Evolutionary conservation across 1,140 invertebrate genomes (phyloP), one percentile per base, ranked within the genome.

Genomic region (Lamellibrachia luymesi): DNA sequence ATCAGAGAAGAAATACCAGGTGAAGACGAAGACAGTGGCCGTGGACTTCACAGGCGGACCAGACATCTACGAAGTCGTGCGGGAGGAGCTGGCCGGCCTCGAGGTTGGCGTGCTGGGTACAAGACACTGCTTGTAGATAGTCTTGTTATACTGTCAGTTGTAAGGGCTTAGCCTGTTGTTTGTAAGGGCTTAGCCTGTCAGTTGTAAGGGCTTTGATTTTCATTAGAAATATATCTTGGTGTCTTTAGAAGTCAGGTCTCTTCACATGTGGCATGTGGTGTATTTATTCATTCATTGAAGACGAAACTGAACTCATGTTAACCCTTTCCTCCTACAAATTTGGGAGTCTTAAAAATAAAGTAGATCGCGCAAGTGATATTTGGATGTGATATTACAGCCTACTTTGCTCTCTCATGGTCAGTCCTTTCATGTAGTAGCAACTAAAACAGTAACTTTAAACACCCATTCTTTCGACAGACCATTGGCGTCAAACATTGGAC

Each of bases 51-150:
- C 97, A 5, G 96, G 97, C 93, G 94, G 97, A 96, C 4, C 97
- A 2, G 96, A 97, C 17, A 98, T 98, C 89, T 99, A 98, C 95
- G 96, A 97, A 0, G 97, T 97, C 93, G 98, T 99, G 92, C 97
- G 97, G 50, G 97, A 97, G 94, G 97, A 98, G 92, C 97, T 99
- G 25, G 93, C 95, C 50, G 98, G 97, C 2, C 96, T 99, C 2
- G 98, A 99, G 95, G 98, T 99, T 93, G 98, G 98, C 1, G 97
- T 99, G 27, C 97, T 99, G 13, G 95, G 97, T 97, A 95, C 94
- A 94, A 92, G 25, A 17, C 6, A 56, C 64, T 38, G 25, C 64
- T 80, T 56, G 0, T 80, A 80, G 64, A 22, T 2, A 80, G 2
- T 6, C 8, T 80, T 10, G 13, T 80, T 4, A 22, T 80, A 80